A percentile compares a stretch with the other conserved stretches of the same genome.
phyloP scores from a whole-genome alignment of 2,888 invertebrate species.

The Amphipyra tragopoginis region DNA sequence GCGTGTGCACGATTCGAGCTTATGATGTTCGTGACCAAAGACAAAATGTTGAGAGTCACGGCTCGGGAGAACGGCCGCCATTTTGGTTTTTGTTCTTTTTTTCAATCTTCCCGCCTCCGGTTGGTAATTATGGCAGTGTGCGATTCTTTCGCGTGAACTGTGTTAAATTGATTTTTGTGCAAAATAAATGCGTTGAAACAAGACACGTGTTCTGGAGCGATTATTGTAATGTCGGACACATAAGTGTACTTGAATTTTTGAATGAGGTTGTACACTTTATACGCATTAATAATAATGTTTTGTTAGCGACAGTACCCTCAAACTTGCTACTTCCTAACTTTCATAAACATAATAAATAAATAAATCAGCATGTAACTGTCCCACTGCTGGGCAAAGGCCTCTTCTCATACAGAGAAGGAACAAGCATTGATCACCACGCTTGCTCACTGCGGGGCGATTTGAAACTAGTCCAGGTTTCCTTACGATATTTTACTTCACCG shows the following conservation, averaged over 20 bases:
- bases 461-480: too few species aligned
- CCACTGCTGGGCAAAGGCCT: too few species aligned
- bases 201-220: constrained; percentile 26
- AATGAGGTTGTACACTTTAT: constrained; percentile 45
- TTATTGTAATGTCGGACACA: constrained; percentile 40
- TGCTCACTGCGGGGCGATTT: too few species aligned
- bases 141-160: constrained; percentile 58
- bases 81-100: constrained; percentile 66
- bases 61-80: constrained; percentile 67
- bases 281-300: constrained; percentile 19
- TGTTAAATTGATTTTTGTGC: constrained; percentile 57
- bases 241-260: constrained; percentile 38
- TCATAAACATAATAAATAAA: too few species aligned
- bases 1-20: constrained; percentile 76
- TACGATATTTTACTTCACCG: too few species aligned
- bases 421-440: too few species aligned
- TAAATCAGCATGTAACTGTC: too few species aligned
- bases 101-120: constrained; percentile 63
- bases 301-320: neutral
- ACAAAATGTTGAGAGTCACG: constrained; percentile 76
- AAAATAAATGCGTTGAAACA: constrained; percentile 42
- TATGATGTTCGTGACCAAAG: constrained; percentile 82
- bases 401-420: too few species aligned
- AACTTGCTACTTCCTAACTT: neutral
- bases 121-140: constrained; percentile 63